phyloP scores from a whole-genome alignment of 1,140 invertebrate species.

The Pseudomyrmex cubaensis region DNA sequence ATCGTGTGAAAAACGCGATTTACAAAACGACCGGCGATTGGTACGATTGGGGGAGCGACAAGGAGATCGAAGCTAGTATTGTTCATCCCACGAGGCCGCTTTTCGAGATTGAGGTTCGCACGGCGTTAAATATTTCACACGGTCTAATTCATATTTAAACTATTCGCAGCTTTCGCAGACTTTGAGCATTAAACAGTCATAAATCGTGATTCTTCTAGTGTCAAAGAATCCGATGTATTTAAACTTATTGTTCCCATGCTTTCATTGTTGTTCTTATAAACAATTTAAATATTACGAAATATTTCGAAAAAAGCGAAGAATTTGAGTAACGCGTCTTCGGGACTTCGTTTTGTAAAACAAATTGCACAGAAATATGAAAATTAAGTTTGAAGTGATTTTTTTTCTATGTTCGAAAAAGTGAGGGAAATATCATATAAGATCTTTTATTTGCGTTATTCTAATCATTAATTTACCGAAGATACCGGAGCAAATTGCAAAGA shows the following conservation, averaged over 20 bases:
- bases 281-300: no score
- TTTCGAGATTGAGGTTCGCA: slow-evolving; percentile 87
- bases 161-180: not conserved
- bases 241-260: no score
- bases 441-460: not conserved
- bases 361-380: no score
- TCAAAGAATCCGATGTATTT: no score
- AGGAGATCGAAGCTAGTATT: slow-evolving; percentile 86
- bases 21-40: slow-evolving; percentile 87
- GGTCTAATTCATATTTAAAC: not conserved
- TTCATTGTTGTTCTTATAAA: no score
- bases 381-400: no score
- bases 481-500: not conserved
- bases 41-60: slow-evolving; percentile 88
- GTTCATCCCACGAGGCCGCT: slow-evolving; percentile 86
- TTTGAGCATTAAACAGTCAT: slow-evolving; percentile 2
- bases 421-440: no score
- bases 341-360: no score
- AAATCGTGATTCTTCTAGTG: not conserved
- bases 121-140: not conserved
- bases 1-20: slow-evolving; percentile 87
- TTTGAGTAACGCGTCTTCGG: no score
- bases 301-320: no score
- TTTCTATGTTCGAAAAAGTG: no score
- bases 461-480: not conserved